A percentile compares a stretch with the other conserved stretches of the same genome.
phyloP scores from a whole-genome alignment of 1,140 invertebrate species.

The Sinella curviseta region DNA sequence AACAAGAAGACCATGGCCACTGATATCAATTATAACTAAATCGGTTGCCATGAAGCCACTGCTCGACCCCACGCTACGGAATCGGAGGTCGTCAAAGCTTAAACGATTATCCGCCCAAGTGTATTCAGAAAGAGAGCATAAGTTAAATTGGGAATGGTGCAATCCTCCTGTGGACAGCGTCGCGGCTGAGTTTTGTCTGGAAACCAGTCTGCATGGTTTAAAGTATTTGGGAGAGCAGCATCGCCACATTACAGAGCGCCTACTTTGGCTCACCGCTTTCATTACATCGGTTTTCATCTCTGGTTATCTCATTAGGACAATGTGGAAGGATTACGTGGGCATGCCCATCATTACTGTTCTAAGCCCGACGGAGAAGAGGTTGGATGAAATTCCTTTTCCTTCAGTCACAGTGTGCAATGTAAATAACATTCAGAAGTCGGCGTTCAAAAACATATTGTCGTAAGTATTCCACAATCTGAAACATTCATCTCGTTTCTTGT shows the following conservation, averaged over 20 bases:
- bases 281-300: conserved; percentile 57
- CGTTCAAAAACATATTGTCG: background rate
- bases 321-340: conserved; percentile 60
- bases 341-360: conserved; percentile 64
- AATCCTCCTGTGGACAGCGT: background rate
- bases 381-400: conserved; percentile 47
- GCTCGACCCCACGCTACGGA: too few species aligned
- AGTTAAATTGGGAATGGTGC: background rate
- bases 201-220: background rate
- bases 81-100: too few species aligned
- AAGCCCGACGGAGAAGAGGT: conserved; percentile 49
- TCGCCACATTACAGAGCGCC: background rate
- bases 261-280: conserved; percentile 59
- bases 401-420: conserved; percentile 45
- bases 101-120: too few species aligned
- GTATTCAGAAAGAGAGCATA: too few species aligned
- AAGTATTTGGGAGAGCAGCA: background rate
- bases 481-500: too few species aligned
- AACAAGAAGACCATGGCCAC: too few species aligned
- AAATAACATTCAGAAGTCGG: background rate
- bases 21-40: too few species aligned
- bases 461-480: background rate
- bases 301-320: conserved; percentile 57
- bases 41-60: too few species aligned
- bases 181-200: background rate